phyloP scores from a whole-genome alignment of 2,888 invertebrate species.

The Apodemia hepburni region DNA sequence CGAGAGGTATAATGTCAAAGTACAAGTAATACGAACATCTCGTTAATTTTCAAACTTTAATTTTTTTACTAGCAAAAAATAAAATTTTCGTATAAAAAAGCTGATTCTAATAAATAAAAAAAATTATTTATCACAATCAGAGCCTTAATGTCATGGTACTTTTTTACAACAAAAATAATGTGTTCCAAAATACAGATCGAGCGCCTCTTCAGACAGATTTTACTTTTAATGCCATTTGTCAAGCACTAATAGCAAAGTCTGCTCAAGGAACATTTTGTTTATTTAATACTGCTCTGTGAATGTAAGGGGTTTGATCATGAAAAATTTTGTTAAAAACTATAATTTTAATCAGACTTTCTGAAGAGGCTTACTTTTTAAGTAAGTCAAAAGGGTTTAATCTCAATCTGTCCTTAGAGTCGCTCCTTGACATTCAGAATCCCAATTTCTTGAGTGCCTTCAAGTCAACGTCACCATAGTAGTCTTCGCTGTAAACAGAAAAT shows the following conservation, averaged over 20 bases:
- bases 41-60: constrained; percentile 44
- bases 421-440: constrained; percentile 83
- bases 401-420: constrained; percentile 73
- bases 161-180: background rate
- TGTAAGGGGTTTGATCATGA: no score
- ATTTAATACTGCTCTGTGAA: background rate
- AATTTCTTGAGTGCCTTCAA: constrained; percentile 92
- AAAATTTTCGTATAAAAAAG: background rate
- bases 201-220: constrained; percentile 65
- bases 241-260: background rate
- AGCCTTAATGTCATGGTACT: constrained; percentile 1
- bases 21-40: background rate
- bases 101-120: background rate
- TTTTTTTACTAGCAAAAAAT: background rate
- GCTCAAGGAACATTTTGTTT: background rate
- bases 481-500: constrained; percentile 84
- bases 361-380: constrained; percentile 47
- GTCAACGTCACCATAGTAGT: constrained; percentile 95
- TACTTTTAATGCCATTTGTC: constrained; percentile 3
- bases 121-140: constrained; percentile 6
- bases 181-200: constrained; percentile 34
- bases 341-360: constrained; percentile 27
- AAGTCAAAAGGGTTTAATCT: constrained; percentile 65
- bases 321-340: background rate
- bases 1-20: constrained; percentile 57